phyloP scores from a whole-genome alignment of 2,888 invertebrate species.

The Idaea straminata region DNA sequence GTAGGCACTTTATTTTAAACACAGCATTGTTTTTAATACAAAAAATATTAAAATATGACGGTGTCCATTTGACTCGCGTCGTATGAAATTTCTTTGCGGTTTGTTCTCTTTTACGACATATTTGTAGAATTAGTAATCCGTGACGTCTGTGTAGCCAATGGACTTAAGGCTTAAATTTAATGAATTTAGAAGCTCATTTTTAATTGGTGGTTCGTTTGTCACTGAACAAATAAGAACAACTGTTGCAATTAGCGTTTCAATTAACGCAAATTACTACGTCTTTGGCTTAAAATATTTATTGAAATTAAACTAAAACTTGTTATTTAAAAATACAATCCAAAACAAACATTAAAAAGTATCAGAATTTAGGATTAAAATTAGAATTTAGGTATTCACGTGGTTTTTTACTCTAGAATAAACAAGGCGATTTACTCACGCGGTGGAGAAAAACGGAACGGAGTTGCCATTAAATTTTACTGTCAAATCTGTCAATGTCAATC shows the following conservation, averaged over 20 bases:
- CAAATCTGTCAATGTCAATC: background rate
- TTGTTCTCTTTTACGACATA: constrained; percentile 53
- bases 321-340: too few species aligned
- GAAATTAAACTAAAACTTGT: background rate
- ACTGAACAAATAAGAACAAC: constrained; percentile 37
- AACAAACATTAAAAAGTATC: too few species aligned
- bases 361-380: too few species aligned
- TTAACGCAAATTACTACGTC: constrained; percentile 25
- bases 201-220: constrained; percentile 35
- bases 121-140: constrained; percentile 62
- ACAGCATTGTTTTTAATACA: constrained; percentile 69
- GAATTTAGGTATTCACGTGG: too few species aligned
- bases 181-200: background rate
- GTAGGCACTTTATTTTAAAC: constrained; percentile 70
- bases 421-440: too few species aligned
- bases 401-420: too few species aligned
- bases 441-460: background rate
- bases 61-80: constrained; percentile 69
- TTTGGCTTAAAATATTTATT: background rate
- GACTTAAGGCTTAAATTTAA: constrained; percentile 8
- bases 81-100: constrained; percentile 50
- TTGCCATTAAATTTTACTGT: background rate
- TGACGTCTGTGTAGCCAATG: constrained; percentile 36
- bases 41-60: constrained; percentile 59
- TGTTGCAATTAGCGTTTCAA: constrained; percentile 34